Conservation (phyloP, 2,888 invertebrate genomes). For the Aspidiotus destructor region DNA sequence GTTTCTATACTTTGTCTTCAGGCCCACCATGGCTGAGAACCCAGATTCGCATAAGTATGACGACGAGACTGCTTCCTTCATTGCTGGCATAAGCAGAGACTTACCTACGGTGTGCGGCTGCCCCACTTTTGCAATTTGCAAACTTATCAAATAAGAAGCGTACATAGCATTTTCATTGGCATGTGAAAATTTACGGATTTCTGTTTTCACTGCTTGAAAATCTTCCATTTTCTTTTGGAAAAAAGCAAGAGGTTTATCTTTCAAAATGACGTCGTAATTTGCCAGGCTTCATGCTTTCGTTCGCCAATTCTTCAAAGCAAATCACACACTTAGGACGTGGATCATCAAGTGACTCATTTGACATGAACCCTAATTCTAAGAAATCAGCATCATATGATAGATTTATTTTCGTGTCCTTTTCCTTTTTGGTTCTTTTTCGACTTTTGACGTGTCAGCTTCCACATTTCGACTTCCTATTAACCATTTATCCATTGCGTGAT, state of each 20-base stretch:
- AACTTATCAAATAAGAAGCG: background rate
- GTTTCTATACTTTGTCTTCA: constrained; percentile 2
- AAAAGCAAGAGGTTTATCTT: constrained; percentile 4
- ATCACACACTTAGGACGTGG: background rate
- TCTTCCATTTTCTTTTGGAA: constrained; percentile 2
- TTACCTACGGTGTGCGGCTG: background rate
- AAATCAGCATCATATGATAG: no score
- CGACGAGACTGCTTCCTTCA: background rate
- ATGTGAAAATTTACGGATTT: constrained; percentile 2
- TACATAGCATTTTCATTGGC: background rate
- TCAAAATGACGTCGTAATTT: background rate
- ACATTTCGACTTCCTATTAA: no score
- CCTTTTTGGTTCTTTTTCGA: no score
- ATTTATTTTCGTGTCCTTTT: no score
- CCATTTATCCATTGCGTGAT: no score
- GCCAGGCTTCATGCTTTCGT: background rate
- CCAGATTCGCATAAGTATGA: constrained; percentile 1
- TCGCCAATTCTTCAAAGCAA: background rate
- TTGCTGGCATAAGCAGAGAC: constrained; percentile 4
- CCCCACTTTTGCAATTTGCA: background rate
- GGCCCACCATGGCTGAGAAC: constrained; percentile 2
- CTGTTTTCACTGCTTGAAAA: constrained; percentile 1
- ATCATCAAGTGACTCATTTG: no score
- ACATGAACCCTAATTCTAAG: no score
- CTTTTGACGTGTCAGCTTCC: no score